Evolutionary conservation across 2,888 invertebrate genomes (phyloP), one percentile per base, ranked within the genome.

Genomic region (Cheilosia impressa): DNA sequence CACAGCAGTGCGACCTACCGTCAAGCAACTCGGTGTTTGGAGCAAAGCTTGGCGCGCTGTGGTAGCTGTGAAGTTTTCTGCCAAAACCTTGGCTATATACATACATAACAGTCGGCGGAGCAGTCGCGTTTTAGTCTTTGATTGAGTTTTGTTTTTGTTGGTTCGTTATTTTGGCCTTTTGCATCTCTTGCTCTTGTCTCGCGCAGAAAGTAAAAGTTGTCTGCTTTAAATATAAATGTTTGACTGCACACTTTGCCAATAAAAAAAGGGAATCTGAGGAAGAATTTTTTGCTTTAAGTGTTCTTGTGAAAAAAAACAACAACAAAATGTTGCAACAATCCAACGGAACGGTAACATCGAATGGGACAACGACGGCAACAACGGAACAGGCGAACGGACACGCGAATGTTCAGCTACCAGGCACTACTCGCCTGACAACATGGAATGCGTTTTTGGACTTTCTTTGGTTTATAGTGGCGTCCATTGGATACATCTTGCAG

Each of bases 401-500:
- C 7, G 78, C 13, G 10, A 10, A 9, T 38, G 3, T 38, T 17
- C 4, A 34, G 31, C 57, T 50, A 13, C 13, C 31, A 7, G 31
- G 17, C 9, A 47, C 71, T 0, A 19, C 55, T 10, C 53, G 43
- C 5, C 19, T 72, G 1, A 68, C 81, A n/a, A 31, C 63, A 19
- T 89, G 90, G 89, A 89, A 91, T 69, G 89, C 90, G 13, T 88
- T 92, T 55, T 80, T 89, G 45, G 92, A 92, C 84, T 89, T 92
- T 19, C 72, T 88, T 17, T 89, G 90, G 89, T 92, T 92, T 84
- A 89, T 92, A 69, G 88, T 90, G 41, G 90, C 90, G 73, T 89
- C 91, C 68, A 89, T 92, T 80, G 92, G 91, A 82, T 92, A 89
- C 71, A 92, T 92, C 69, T 89, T 95, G 45, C 93, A 94, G 91